Evolutionary conservation across 1,140 invertebrate species (phyloP), one percentile per base, ranked within the genome.

Genomic region (Adoxophyes honmai): DNA sequence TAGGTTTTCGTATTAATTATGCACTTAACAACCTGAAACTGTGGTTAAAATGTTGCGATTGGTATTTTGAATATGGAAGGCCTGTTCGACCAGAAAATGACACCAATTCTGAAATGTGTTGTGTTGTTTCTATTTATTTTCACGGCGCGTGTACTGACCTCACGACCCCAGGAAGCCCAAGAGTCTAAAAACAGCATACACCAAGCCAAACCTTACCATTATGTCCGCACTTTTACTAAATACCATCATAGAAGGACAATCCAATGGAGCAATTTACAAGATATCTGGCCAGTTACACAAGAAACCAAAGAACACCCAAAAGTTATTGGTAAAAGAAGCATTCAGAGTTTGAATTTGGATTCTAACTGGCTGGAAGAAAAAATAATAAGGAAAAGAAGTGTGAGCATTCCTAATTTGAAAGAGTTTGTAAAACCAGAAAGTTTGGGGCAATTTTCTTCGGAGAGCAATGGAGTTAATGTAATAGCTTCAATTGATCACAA

Each of bases 141-240:
- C 60, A 88, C 85, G 34, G 81, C 85, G 1, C 85, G 86, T 65
- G 85, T 86, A 4, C 53, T 88, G 11, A 88, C 85, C 8, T 83
- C 85, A 9, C 68, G 77, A 4, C 81, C 83, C 10, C 80, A 85
- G 34, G 85, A 88, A 33, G 68, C 66, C 9, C 73, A 80, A 18
- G 85, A 86, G 34, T 52, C 59, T 2, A 73, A 65, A 57, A 84
- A 84, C 55, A 74, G 71, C 37, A 85, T 86, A 56, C 81, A 86
- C 14, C 75, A 79, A 13, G 55, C 63, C 4, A 88, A 86, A 64
- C 71, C 81, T 2, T 57, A 67, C 1, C 78, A 83, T 48, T 88
- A 86, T 68, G 83, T 88, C 11, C 70, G 85, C 39, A 88, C 83
- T 15, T 88, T 88, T 54, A 88, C 81, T 8, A 88, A 86, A 73